phyloP scores from a whole-genome alignment of 2,888 invertebrate genomes.

The Rhaphigaster nebulosa region DNA sequence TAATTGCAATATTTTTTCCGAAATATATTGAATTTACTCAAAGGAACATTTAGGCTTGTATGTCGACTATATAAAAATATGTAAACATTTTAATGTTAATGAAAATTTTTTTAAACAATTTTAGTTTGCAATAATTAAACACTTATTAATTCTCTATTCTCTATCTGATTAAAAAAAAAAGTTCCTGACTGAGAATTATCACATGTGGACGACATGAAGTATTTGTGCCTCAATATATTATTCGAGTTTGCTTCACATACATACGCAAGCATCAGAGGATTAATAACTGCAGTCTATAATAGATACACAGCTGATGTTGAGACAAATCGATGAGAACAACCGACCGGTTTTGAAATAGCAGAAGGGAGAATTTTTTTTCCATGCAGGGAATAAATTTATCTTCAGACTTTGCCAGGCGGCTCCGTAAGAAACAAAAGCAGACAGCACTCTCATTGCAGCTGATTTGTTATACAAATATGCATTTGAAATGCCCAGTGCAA shows the following conservation, averaged over 20 bases:
- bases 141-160: not conserved
- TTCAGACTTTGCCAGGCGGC: not conserved
- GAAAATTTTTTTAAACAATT: not conserved
- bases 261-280: not conserved
- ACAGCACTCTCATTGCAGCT: not conserved
- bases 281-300: not conserved
- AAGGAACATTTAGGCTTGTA: no score
- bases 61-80: no score
- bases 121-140: not conserved
- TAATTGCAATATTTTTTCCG: no score
- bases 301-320: not conserved
- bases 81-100: no score
- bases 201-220: not conserved
- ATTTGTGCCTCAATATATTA: not conserved
- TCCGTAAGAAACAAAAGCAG: not conserved
- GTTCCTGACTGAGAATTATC: not conserved
- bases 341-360: not conserved
- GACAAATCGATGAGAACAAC: not conserved
- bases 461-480: conserved; percentile 48
- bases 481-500: conserved; percentile 9
- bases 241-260: not conserved
- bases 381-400: not conserved
- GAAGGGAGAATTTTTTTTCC: not conserved
- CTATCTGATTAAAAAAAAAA: not conserved
- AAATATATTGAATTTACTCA: no score